These are phyloP conservation scores for Aplidium turbinatum DNA, from an alignment of 23 tunicate species.

Conservation along the genomic window DNA sequence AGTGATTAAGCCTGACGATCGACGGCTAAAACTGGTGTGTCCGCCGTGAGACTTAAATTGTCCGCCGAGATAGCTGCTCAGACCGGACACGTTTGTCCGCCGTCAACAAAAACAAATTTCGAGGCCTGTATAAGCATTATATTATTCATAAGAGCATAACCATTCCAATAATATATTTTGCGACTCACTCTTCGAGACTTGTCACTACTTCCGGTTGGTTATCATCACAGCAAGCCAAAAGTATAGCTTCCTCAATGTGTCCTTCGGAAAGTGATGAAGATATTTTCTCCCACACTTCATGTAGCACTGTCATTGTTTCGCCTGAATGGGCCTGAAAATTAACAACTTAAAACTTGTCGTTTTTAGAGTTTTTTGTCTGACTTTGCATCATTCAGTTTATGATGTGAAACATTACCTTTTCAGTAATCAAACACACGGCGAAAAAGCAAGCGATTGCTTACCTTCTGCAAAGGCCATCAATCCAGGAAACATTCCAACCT, in stretches of 20 bases:
- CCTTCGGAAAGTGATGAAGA: not conserved
- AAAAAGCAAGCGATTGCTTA: too few species aligned
- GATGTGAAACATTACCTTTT: not conserved
- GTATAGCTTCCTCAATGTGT: slow-evolving; percentile 2
- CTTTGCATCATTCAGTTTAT: not conserved
- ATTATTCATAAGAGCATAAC: too few species aligned
- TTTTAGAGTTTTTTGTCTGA: not conserved
- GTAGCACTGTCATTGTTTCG: not conserved
- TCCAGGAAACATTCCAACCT: too few species aligned
- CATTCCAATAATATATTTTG: too few species aligned
- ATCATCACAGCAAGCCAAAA: slow-evolving; percentile 15
- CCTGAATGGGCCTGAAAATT: not conserved
- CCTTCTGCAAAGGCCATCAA: slow-evolving; percentile 8
- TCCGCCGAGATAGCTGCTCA: too few species aligned
- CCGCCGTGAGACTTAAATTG: too few species aligned
- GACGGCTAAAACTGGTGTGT: too few species aligned
- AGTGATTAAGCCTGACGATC: too few species aligned
- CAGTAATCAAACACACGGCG: too few species aligned
- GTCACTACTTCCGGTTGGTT: not conserved
- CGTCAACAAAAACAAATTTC: too few species aligned
- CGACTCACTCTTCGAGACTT: not conserved
- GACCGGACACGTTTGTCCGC: too few species aligned
- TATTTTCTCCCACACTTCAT: slow-evolving; percentile 12
- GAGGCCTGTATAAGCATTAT: too few species aligned
- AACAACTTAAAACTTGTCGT: not conserved